phyloP scores from a whole-genome alignment of 2,113 vertebrate species.

The Lepus timidus region DNA sequence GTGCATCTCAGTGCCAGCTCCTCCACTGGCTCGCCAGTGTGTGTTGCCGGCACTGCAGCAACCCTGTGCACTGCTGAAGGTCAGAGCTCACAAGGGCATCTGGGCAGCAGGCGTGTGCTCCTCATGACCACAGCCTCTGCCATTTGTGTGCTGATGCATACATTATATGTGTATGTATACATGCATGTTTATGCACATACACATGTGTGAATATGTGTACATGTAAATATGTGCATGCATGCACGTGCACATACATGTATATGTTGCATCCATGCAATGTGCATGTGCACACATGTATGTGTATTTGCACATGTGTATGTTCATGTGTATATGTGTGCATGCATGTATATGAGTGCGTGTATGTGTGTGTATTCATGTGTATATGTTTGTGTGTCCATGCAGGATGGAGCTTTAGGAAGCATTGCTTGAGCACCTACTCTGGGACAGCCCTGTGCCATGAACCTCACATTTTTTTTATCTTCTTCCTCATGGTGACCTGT shows the following conservation, averaged over 20 bases:
- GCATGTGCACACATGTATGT: too few species aligned
- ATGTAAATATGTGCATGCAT: too few species aligned
- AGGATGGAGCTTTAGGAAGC: background rate
- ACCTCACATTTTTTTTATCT: background rate
- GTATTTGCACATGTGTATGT: too few species aligned
- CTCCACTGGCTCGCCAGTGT: background rate
- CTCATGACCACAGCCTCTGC: background rate
- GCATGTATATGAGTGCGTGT: too few species aligned
- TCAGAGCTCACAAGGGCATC: background rate
- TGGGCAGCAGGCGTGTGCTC: background rate
- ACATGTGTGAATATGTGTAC: too few species aligned
- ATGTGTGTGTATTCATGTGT: too few species aligned
- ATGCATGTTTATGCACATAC: too few species aligned
- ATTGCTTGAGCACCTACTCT: background rate
- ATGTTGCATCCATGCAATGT: too few species aligned
- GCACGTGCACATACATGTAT: too few species aligned
- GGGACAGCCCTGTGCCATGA: background rate
- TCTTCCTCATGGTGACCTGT: background rate
- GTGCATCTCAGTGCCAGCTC: background rate
- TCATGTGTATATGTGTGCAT: too few species aligned
- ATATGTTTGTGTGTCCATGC: too few species aligned
- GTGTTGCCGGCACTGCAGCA: background rate
- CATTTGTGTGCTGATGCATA: background rate
- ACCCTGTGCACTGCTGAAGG: background rate
- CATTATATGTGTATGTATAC: too few species aligned